phyloP scores from a whole-genome alignment of 2,888 invertebrate species.

The Amphiduros pacificus region DNA sequence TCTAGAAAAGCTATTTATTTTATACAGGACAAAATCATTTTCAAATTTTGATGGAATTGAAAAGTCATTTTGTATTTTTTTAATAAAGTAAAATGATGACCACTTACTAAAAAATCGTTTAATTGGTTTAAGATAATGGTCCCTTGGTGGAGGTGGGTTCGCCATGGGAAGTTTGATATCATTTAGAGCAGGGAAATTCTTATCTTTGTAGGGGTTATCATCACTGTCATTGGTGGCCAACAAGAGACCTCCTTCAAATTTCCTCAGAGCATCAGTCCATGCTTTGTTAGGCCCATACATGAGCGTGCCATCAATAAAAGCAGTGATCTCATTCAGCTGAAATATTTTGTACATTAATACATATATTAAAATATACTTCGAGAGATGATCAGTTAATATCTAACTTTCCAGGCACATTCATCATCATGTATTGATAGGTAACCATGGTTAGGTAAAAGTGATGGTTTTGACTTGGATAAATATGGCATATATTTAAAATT shows the following conservation, averaged over 20 bases:
- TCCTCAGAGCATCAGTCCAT: conserved; percentile 65
- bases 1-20: too few relatives aligned
- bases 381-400: too few relatives aligned
- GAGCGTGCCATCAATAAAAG: conserved; percentile 68
- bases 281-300: conserved; percentile 67
- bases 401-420: too few relatives aligned
- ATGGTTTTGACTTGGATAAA: too few relatives aligned
- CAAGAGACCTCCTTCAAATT: conserved; percentile 50
- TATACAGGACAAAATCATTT: too few relatives aligned
- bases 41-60: too few relatives aligned
- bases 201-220: conserved; percentile 28
- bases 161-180: conserved; percentile 64
- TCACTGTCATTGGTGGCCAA: conserved; percentile 30
- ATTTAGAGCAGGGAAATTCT: conserved; percentile 65
- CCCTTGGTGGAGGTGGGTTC: conserved; percentile 66
- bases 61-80: too few relatives aligned
- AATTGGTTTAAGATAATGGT: conserved; percentile 62
- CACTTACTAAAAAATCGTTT: conserved; percentile 66
- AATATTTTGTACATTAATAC: conserved; percentile 1
- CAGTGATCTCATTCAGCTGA: conserved; percentile 68
- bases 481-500: too few relatives aligned
- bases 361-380: too few relatives aligned
- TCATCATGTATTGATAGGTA: too few relatives aligned
- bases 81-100: not conserved
- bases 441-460: too few relatives aligned